phyloP scores from a whole-genome alignment of 2,113 vertebrate genomes.

The Saguinus imperator region DNA sequence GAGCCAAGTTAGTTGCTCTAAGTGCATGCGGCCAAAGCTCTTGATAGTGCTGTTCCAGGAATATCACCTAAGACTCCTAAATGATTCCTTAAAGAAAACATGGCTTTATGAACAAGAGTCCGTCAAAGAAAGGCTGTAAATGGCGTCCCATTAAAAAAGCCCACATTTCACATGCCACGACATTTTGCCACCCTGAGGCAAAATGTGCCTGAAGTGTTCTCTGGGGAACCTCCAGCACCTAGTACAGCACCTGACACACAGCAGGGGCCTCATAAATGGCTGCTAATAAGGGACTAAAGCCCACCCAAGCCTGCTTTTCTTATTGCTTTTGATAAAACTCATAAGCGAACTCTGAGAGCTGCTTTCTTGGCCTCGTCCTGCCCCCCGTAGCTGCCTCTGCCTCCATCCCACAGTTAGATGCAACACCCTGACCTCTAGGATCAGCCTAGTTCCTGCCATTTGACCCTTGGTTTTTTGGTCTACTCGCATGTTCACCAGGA shows the following conservation, averaged over 20 bases:
- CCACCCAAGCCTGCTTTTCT: background rate
- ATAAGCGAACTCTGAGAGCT: background rate
- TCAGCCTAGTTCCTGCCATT: background rate
- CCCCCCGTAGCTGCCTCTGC: background rate
- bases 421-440: background rate
- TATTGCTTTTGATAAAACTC: background rate
- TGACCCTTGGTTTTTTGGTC: background rate
- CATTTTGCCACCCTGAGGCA: background rate
- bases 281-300: background rate
- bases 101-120: background rate
- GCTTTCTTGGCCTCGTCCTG: background rate
- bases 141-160: background rate
- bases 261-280: background rate
- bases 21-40: background rate
- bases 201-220: background rate
- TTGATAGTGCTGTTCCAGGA: no score
- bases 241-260: background rate
- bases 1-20: background rate
- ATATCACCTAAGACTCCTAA: background rate
- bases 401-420: background rate
- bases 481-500: background rate
- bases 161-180: rapidly evolving
- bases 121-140: background rate
- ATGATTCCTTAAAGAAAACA: background rate
- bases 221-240: background rate